Base-by-base conservation (phyloP, 1,140 invertebrate species). In the Macrostomum lignano region DNA sequence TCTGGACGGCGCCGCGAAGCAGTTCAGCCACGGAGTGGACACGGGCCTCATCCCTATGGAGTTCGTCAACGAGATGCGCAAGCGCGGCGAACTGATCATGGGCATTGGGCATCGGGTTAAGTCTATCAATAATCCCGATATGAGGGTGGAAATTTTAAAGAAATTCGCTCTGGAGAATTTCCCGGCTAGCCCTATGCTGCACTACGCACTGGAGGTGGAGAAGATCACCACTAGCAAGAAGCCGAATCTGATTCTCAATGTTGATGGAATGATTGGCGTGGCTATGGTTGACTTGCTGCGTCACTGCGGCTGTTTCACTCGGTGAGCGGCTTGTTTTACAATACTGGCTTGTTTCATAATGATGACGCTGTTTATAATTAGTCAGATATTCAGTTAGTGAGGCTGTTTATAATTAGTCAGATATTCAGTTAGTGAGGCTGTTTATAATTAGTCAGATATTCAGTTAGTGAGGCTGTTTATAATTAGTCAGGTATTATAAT, bases 41-140 rank as follows among this genome's bases (percentile, higher is more conserved):
- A 67, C 69, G 32, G 79, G 79, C 13, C 63, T 81, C 40, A 77
- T 81, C 52, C 86, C 91, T 4, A 82, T 88, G 68, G 84, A 96
- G 51, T 96, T 98, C 63, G 91, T 98, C 5, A 96, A 94, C 52
- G 69, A 73, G 40, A 94, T 91, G 67, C 64, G 86, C 25, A 88
- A 91, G 46, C 74, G 86, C 50, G 88, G 88, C 0, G 71, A 91
- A 55, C 68, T 94, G 2, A 98, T 98, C 42, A 91, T 96, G 79
- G 91, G 91, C 25, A 96, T 98, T 48, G 88, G 84, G 19, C 78
- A 94, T 60, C 68, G 88, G 38, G 75, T 98, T 5, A 98, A 98
- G 60, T 94, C 84, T 0, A 66, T 71, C 48, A 61, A 96, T 58
- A 98, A 98, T 61, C 91, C 91, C 1, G 91, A 98, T 58, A 88